These are phyloP conservation scores for Papilio protenor DNA, from an alignment of 2,888 invertebrate species.

Conservation along the genomic window DNA sequence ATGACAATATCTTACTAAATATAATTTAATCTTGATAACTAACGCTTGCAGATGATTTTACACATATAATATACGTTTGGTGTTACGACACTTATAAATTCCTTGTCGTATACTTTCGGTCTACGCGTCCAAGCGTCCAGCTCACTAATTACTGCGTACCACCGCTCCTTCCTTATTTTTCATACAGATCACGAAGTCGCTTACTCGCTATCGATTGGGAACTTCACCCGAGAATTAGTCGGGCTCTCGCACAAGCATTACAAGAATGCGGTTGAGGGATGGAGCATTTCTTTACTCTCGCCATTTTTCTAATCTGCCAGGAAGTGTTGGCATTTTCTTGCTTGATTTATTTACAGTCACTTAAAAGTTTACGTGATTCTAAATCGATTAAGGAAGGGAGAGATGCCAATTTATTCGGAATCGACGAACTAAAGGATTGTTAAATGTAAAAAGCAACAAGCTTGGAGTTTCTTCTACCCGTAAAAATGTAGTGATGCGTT, in stretches of 20 bases:
- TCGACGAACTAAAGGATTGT: background rate
- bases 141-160: conserved; percentile 77
- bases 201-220: conserved; percentile 70
- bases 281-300: conserved; percentile 34
- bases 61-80: background rate
- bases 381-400: background rate
- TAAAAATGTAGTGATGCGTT: too few species aligned
- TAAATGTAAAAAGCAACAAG: background rate
- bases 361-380: conserved; percentile 11
- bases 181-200: conserved; percentile 78
- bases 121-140: conserved; percentile 47
- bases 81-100: conserved; percentile 37
- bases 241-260: conserved; percentile 54
- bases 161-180: conserved; percentile 66
- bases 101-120: conserved; percentile 39
- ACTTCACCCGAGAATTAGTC: conserved; percentile 64
- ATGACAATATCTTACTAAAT: background rate
- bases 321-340: conserved; percentile 35
- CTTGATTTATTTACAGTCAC: conserved; percentile 23
- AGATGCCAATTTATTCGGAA: background rate
- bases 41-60: conserved; percentile 8
- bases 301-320: conserved; percentile 34
- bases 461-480: background rate
- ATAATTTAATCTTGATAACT: background rate
- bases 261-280: conserved; percentile 59